Base-by-base conservation (phyloP, 2,113 vertebrate genomes). In the Heteronetta atricapilla region DNA sequence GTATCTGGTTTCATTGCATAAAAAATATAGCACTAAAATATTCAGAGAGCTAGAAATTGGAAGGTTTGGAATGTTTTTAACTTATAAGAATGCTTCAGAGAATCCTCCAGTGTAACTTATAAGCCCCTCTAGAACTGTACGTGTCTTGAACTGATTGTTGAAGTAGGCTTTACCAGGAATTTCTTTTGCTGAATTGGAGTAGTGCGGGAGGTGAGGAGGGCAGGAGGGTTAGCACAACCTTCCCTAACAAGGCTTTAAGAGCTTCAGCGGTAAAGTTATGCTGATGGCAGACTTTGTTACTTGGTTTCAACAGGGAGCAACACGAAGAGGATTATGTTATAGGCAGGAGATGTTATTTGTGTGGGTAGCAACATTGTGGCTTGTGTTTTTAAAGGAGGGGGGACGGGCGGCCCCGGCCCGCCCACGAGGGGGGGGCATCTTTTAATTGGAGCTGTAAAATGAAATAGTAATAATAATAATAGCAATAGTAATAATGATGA, bases 101-200 rank as follows among this genome's bases (percentile, higher is more conserved):
- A 97, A 97, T 97, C 96, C 78, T 94, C 60, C 44, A 75, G 93
- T 90, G 93, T 98, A 97, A 98, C 98, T 98, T 98, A 97, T 95
- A 97, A 98, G 97, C 90, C 98, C 96, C 97, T 87, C 56, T 76
- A 97, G 98, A 97, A 95, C 95, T 96, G 94, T 97, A 96, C 97
- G 96, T 97, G 97, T 96, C 97, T 97, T 94, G 96, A 98, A 95
- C 95, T 96, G 97, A 97, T 93, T 93, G 96, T 62, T 96, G 96
- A 97, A 97, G 96, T 94, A 95, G 96, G 97, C 96, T 98, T 98
- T 98, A 96, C 95, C 70, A 97, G 97, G 97, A 97, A 97, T 98
- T 97, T 97, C 96, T 97, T 75, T 67, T 28, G 91, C 95, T 90
- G 84, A 91, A 92, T 25, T 77, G 82, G 93, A 88, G 86, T 44